phyloP scores from a whole-genome alignment of 2,797 vertebrate species.

The Morelia viridis region DNA sequence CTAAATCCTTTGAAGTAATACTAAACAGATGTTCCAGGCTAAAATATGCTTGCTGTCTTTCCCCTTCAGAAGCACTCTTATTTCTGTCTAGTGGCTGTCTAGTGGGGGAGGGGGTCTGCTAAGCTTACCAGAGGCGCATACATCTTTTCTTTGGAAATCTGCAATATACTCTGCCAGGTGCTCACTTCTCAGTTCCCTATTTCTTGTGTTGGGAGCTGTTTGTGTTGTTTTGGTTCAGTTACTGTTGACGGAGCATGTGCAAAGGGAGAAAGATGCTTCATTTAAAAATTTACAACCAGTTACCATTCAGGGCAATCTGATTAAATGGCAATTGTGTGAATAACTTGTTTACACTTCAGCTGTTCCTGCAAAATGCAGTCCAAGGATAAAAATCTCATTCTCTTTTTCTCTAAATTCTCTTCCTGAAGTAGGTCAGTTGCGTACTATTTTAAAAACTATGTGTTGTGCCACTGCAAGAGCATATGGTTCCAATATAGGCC shows the following conservation, averaged over 20 bases:
- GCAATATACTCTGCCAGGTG: slow-evolving; percentile 6
- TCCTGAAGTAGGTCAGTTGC: slow-evolving; percentile 27
- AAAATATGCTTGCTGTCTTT: slow-evolving; percentile 69
- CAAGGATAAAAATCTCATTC: slow-evolving; percentile 13
- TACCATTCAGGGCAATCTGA: background rate
- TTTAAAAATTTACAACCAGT: slow-evolving; percentile 23
- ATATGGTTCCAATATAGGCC: slow-evolving; percentile 18
- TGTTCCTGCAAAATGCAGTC: background rate
- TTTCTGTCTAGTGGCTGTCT: slow-evolving; percentile 58
- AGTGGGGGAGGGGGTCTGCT: slow-evolving; percentile 34
- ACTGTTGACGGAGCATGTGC: slow-evolving; percentile 22
- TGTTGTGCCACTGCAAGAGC: slow-evolving; percentile 16
- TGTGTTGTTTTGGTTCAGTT: slow-evolving; percentile 38
- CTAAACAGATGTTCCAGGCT: slow-evolving; percentile 71
- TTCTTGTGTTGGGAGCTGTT: slow-evolving; percentile 20
- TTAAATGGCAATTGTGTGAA: background rate
- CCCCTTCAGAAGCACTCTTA: slow-evolving; percentile 62
- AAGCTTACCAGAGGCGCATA: slow-evolving; percentile 21
- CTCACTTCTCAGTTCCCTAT: slow-evolving; percentile 11
- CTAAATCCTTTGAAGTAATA: slow-evolving; percentile 66
- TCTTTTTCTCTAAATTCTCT: slow-evolving; percentile 1
- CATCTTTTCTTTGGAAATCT: slow-evolving; percentile 27
- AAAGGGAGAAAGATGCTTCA: background rate
- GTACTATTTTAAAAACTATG: slow-evolving; percentile 17
- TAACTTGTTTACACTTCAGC: background rate